Percentiles rank a stretch among this genome's conserved stretches.
Evolutionary conservation across 2,113 vertebrate species (phyloP).

Genomic region (Hippocampus barbouri): DNA sequence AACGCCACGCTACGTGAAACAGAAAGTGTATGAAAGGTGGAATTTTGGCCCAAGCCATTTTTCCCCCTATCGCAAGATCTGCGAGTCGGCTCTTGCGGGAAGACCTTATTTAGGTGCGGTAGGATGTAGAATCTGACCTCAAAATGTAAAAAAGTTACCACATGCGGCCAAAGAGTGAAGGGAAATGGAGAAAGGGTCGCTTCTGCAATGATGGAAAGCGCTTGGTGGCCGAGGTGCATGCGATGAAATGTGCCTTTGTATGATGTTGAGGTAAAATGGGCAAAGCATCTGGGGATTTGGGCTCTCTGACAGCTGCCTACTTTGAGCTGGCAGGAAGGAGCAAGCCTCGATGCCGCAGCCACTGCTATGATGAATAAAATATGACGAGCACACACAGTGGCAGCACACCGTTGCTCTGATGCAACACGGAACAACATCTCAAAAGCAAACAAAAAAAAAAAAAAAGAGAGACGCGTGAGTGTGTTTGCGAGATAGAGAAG

Average conservation of each 20-base stretch:
- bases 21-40: not conserved
- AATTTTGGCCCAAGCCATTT: not conserved
- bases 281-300: conserved; percentile 47
- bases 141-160: not conserved
- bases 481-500: conserved; percentile 19
- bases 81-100: not conserved
- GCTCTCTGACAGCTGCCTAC: conserved; percentile 55
- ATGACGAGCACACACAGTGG: conserved; percentile 52
- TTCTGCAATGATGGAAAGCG: conserved; percentile 24
- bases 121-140: not conserved
- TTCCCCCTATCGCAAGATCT: not conserved
- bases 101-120: not conserved
- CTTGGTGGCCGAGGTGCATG: conserved; percentile 10
- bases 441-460: conserved; percentile 25
- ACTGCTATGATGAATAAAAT: conserved; percentile 67
- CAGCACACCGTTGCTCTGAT: conserved; percentile 51
- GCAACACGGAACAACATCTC: conserved; percentile 49
- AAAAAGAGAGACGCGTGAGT: conserved; percentile 8
- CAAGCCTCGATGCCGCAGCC: conserved; percentile 35
- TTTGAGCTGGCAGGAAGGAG: conserved; percentile 44
- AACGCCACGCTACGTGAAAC: not conserved
- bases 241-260: conserved; percentile 15
- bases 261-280: conserved; percentile 27
- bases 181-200: conserved; percentile 23
- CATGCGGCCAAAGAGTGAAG: not conserved